phyloP scores from a whole-genome alignment of 2,888 invertebrate genomes.

The Drosophila affinis region DNA sequence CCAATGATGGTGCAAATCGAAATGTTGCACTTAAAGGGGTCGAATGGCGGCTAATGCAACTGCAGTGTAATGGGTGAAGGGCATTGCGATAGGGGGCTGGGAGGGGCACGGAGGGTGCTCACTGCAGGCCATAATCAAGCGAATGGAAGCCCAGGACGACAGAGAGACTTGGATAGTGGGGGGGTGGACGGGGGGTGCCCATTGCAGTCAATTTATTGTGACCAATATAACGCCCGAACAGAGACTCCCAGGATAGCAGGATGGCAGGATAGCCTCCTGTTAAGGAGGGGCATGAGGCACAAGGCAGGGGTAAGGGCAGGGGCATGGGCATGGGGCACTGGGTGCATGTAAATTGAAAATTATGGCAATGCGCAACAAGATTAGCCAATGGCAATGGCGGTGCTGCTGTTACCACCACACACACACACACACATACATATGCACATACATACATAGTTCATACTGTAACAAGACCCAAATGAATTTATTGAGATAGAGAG shows the following conservation, averaged over 20 bases:
- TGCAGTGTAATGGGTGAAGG: constrained; percentile 43
- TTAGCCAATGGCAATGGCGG: constrained; percentile 57
- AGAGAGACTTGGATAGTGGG: not conserved
- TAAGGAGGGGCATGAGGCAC: not conserved
- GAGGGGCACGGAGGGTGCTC: not conserved
- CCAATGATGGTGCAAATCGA: constrained; percentile 65
- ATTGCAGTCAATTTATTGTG: constrained; percentile 59
- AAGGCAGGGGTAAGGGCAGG: no score
- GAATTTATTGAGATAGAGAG: constrained; percentile 63
- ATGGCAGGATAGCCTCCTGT: constrained; percentile 6
- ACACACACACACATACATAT: not conserved
- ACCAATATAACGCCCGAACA: constrained; percentile 49
- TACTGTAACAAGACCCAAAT: constrained; percentile 52
- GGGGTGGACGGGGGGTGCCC: constrained; percentile 24
- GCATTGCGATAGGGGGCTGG: not conserved
- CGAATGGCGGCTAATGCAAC: constrained; percentile 61
- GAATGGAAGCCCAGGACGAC: constrained; percentile 55
- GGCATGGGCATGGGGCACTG: constrained; percentile 5
- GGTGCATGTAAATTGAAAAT: constrained; percentile 76
- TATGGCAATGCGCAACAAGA: constrained; percentile 80
- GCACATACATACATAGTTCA: constrained; percentile 4
- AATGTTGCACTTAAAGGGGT: constrained; percentile 61
- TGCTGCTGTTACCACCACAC: constrained; percentile 4
- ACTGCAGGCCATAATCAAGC: constrained; percentile 64
- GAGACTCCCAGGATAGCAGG: constrained; percentile 21